Percentiles rank a stretch among this genome's conserved stretches.
These are phyloP conservation scores for Lagopus muta DNA, from an alignment of 2,113 vertebrate species.

Conservation along the genomic window DNA sequence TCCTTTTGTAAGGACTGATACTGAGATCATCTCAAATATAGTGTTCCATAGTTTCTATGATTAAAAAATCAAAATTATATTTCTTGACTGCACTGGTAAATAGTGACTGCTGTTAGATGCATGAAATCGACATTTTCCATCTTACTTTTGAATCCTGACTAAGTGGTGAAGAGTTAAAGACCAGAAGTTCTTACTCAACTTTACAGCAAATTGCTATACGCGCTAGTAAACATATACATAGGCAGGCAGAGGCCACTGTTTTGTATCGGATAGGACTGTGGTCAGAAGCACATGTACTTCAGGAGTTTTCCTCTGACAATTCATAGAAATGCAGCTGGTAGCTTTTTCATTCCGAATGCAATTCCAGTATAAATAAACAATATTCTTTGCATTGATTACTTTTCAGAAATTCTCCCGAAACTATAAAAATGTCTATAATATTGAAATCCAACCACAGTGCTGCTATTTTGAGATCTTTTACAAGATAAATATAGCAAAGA, in stretches of 20 bases:
- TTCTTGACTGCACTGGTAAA: background rate
- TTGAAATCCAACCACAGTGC: slow-evolving; percentile 71
- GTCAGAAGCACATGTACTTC: background rate
- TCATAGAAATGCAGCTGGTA: background rate
- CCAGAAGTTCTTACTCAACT: background rate
- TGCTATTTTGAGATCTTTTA: slow-evolving; percentile 78
- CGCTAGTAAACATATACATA: background rate
- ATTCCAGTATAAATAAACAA: background rate
- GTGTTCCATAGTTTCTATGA: background rate
- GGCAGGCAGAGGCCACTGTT: background rate
- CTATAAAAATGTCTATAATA: slow-evolving; percentile 62
- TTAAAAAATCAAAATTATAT: background rate
- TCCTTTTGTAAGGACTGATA: background rate
- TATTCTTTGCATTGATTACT: background rate
- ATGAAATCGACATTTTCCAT: background rate
- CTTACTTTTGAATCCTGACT: background rate
- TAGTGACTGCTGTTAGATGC: background rate
- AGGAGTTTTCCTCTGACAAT: background rate
- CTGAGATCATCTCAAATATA: background rate
- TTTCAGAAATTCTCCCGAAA: slow-evolving; percentile 54
- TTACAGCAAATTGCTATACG: background rate
- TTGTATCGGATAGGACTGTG: background rate
- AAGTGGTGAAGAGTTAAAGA: background rate
- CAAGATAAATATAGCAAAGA: slow-evolving; percentile 76
- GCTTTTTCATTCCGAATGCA: background rate